Conservation (phyloP, 2,888 invertebrate species). For the Orchestes rusci region DNA sequence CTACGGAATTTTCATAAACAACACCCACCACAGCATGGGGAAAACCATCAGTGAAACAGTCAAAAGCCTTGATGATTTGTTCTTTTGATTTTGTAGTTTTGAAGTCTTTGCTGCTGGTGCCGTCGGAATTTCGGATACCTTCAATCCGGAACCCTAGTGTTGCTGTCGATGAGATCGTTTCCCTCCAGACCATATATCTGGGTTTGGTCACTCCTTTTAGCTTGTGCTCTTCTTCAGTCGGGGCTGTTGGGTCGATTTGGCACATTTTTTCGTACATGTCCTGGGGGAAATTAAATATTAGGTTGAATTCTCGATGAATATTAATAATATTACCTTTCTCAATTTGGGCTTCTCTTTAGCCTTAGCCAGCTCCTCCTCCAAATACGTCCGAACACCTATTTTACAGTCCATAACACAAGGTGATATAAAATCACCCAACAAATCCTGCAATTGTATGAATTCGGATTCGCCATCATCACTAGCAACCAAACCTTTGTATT, state of each 20-base stretch:
- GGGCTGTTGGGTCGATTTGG: slow-evolving; percentile 83
- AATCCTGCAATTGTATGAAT: slow-evolving; percentile 87
- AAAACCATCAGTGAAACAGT: slow-evolving; percentile 73
- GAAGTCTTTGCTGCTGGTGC: slow-evolving; percentile 89
- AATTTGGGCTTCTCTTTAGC: slow-evolving; percentile 91
- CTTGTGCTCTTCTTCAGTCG: slow-evolving; percentile 82
- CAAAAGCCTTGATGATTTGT: slow-evolving; percentile 72
- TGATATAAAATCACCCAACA: slow-evolving; percentile 81
- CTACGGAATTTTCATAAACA: too few species aligned
- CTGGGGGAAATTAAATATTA: too few species aligned
- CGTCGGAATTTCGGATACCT: slow-evolving; percentile 84
- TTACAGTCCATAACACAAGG: slow-evolving; percentile 98
- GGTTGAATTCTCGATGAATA: too few species aligned
- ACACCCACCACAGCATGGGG: slow-evolving; percentile 68
- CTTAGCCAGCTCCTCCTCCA: slow-evolving; percentile 91
- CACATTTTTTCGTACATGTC: slow-evolving; percentile 99
- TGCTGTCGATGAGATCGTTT: slow-evolving; percentile 95
- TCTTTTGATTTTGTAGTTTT: slow-evolving; percentile 86
- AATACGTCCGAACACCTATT: slow-evolving; percentile 88
- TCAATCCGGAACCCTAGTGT: slow-evolving; percentile 95
- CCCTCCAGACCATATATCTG: slow-evolving; percentile 92
- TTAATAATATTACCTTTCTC: slow-evolving; percentile 59
- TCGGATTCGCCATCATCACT: slow-evolving; percentile 74
- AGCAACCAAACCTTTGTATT: slow-evolving; percentile 81
- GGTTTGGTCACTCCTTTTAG: slow-evolving; percentile 91